Conservation (phyloP, 1,140 invertebrate genomes). For the Aphaenogaster ashmeadi region DNA sequence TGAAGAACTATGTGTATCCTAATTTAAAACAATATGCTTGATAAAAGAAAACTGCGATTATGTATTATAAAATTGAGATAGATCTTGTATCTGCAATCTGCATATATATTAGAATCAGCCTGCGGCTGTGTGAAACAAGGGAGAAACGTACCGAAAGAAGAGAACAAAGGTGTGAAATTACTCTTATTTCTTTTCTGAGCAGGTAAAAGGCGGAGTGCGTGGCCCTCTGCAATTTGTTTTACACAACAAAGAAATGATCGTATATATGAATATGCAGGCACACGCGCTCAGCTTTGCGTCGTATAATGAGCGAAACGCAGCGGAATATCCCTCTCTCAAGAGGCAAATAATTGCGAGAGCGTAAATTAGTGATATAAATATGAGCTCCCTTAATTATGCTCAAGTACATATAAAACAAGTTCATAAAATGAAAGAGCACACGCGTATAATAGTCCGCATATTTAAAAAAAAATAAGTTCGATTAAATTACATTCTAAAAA, state of each 20-base stretch:
- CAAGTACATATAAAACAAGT: not conserved
- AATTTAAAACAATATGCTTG: not conserved
- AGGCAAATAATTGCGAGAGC: constrained; percentile 8
- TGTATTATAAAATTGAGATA: constrained; percentile 7
- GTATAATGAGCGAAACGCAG: not conserved
- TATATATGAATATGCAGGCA: constrained; percentile 19
- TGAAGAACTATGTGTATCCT: not conserved
- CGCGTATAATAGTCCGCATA: not conserved
- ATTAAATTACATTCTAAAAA: not conserved
- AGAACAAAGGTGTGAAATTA: constrained; percentile 45
- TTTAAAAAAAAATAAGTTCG: not conserved
- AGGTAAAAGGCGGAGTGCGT: not conserved
- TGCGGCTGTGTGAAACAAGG: constrained; percentile 3
- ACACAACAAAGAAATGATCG: not conserved
- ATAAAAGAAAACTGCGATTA: not conserved
- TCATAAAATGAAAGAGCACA: not conserved
- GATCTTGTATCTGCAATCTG: constrained; percentile 59
- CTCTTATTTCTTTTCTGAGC: constrained; percentile 26
- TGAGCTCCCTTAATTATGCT: not conserved
- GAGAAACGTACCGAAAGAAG: constrained; percentile 17
- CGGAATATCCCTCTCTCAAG: not conserved
- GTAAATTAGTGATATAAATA: not conserved
- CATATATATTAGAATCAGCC: constrained; percentile 67
- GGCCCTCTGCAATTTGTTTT: not conserved
- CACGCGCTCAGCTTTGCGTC: not conserved